Evolutionary conservation across 2,113 vertebrate species (phyloP).

Genomic region (Cyrtonyx montezumae): DNA sequence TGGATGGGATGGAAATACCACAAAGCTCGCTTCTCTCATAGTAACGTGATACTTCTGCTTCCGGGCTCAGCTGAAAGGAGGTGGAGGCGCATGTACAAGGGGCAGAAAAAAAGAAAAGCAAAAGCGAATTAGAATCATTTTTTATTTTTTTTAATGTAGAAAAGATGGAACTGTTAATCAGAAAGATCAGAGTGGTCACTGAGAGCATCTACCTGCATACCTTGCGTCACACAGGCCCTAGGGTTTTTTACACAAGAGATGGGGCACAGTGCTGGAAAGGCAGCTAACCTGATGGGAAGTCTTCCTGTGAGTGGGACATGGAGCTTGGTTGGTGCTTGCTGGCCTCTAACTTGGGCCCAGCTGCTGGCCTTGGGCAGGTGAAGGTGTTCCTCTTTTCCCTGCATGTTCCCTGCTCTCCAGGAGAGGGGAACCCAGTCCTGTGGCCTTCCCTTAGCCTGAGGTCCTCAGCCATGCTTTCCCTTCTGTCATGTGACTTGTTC

Average conservation of each 20-base stretch:
- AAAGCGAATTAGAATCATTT: neutral
- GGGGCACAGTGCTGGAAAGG: neutral
- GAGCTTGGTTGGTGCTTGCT: neutral
- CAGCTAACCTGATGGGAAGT: neutral
- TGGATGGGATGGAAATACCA: slow-evolving; percentile 58
- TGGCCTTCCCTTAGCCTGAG: neutral
- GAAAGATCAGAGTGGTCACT: neutral
- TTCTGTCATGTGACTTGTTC: neutral
- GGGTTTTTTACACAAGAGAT: neutral
- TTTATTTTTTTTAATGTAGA: neutral
- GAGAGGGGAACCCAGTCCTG: neutral
- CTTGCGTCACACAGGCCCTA: neutral
- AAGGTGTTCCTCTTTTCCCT: neutral
- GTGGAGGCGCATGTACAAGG: neutral
- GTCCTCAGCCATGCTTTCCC: neutral
- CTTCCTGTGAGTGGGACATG: neutral
- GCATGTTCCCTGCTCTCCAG: neutral
- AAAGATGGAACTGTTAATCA: neutral
- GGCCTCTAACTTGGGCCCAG: neutral
- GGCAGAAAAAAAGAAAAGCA: slow-evolving; percentile 1
- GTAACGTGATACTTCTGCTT: slow-evolving; percentile 60
- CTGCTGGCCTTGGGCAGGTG: neutral
- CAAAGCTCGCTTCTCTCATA: slow-evolving; percentile 31
- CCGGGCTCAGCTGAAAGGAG: neutral
- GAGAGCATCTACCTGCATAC: neutral